A percentile compares a stretch with the other conserved stretches of the same genome.
phyloP scores from a whole-genome alignment of 2,113 vertebrate species.

The Labrus mixtus region DNA sequence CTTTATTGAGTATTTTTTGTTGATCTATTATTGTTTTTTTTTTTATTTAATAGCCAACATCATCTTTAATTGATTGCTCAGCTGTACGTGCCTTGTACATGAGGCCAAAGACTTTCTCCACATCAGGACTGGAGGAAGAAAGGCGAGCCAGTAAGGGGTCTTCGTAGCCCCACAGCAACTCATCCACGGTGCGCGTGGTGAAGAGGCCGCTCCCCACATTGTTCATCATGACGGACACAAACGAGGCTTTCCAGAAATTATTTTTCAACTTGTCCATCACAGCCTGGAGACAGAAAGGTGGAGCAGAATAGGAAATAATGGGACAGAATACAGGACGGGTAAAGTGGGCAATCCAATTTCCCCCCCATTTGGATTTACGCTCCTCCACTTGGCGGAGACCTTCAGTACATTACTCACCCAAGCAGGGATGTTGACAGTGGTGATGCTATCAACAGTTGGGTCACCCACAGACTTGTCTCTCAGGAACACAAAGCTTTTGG shows the following conservation, averaged over 20 bases:
- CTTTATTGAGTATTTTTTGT: no score
- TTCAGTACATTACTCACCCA: conserved; percentile 87
- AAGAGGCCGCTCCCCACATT: conserved; percentile 74
- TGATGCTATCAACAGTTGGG: conserved; percentile 86
- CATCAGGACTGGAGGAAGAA: conserved; percentile 23
- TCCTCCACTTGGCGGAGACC: neutral
- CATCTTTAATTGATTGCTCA: neutral
- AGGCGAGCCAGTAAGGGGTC: conserved; percentile 86
- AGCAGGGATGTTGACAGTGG: conserved; percentile 92
- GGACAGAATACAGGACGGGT: neutral
- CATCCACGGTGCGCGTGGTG: conserved; percentile 84
- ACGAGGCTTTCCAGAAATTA: conserved; percentile 42
- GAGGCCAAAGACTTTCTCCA: conserved; percentile 89
- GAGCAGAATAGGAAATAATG: neutral
- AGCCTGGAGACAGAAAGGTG: conserved; percentile 77
- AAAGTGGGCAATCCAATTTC: conserved; percentile 1
- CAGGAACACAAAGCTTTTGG: conserved; percentile 91
- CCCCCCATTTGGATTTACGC: conserved; percentile 14
- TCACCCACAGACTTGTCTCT: conserved; percentile 90
- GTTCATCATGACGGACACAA: conserved; percentile 62
- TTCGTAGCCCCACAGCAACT: conserved; percentile 94
- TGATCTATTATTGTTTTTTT: neutral
- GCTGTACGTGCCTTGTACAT: conserved; percentile 87
- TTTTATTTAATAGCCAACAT: neutral
- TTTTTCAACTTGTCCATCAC: conserved; percentile 84